Percentiles rank a stretch among this genome's conserved stretches.
These are phyloP conservation scores for Candidula unifasciata DNA, from an alignment of 2,888 invertebrate species.

Conservation along the genomic window DNA sequence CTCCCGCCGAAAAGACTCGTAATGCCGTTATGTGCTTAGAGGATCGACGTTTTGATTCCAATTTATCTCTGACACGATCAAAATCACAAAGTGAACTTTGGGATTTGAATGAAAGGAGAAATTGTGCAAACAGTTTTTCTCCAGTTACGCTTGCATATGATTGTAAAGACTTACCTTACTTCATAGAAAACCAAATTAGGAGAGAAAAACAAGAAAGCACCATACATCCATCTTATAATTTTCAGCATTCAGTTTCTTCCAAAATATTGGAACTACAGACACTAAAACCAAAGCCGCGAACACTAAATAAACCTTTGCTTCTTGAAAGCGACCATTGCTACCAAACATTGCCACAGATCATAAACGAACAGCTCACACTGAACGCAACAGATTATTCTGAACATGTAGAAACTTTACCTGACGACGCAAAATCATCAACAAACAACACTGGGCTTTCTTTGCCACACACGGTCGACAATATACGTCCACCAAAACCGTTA, in stretches of 20 bases:
- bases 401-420: not conserved
- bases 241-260: not conserved
- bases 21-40: not conserved
- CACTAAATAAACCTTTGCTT: not conserved
- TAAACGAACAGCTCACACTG: not conserved
- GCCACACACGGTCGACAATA: not conserved
- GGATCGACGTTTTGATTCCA: not conserved
- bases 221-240: not conserved
- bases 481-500: not conserved
- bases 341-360: not conserved
- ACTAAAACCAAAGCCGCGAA: slow-evolving; percentile 26
- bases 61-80: not conserved
- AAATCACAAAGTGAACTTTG: not conserved
- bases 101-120: not conserved
- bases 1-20: too few species aligned
- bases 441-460: not conserved
- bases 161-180: too few species aligned
- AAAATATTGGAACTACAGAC: not conserved
- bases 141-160: too few species aligned
- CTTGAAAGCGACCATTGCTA: not conserved
- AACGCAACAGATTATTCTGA: not conserved
- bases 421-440: slow-evolving; percentile 9
- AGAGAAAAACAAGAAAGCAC: not conserved
- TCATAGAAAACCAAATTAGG: not conserved
- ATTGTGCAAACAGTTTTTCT: too few species aligned